Evolutionary conservation across 1,140 invertebrate genomes (phyloP).

Genomic region (Reticulitermes speratus): DNA sequence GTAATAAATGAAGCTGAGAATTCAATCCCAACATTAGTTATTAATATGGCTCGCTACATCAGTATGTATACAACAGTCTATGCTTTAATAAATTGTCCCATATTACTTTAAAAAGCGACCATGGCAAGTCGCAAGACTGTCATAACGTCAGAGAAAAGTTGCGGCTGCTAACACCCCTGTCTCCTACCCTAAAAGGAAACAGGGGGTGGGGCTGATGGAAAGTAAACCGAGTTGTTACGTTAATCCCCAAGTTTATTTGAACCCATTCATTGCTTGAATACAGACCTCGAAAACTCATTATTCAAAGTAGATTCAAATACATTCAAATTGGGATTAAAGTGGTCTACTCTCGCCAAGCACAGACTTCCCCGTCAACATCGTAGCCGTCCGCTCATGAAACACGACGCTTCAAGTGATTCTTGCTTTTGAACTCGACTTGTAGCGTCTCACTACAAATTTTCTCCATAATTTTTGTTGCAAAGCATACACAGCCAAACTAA

Average conservation of each 20-base stretch:
- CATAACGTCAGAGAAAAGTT: neutral
- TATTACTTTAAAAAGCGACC: neutral
- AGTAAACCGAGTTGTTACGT: conserved; percentile 5
- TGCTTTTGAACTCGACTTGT: neutral
- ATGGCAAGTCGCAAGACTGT: neutral
- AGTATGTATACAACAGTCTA: neutral
- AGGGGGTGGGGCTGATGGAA: neutral
- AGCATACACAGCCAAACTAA: too few species aligned
- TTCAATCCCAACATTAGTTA: neutral
- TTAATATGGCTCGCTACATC: neutral
- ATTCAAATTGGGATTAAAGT: conserved; percentile 19
- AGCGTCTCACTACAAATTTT: neutral
- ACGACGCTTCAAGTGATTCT: neutral
- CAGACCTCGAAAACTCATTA: conserved; percentile 14
- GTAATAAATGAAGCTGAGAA: neutral
- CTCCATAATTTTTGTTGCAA: neutral
- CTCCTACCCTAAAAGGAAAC: neutral
- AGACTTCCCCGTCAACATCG: neutral
- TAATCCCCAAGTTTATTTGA: neutral
- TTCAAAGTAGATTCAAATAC: conserved; percentile 14
- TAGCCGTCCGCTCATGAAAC: neutral
- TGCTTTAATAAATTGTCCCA: neutral
- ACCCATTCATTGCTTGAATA: conserved; percentile 5
- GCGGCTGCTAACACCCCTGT: neutral
- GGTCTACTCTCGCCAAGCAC: neutral